Conservation (phyloP, 2,113 vertebrate species). For the Eurystomus gularis region DNA sequence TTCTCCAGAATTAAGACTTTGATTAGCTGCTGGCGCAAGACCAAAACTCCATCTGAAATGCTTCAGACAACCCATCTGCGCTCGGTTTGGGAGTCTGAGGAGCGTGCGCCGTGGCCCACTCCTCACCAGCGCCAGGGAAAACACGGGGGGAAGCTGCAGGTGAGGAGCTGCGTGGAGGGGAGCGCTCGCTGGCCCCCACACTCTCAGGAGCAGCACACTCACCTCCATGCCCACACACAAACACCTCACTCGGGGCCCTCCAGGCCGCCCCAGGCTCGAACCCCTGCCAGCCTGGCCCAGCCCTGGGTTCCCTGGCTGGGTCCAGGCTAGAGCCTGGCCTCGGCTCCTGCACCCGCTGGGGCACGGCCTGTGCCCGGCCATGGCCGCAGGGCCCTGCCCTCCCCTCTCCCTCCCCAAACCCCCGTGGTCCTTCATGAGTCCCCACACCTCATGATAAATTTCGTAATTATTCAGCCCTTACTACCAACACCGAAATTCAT, state of each 20-base stretch:
- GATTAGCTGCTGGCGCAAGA: slow-evolving; percentile 53
- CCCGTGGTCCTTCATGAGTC: slow-evolving; percentile 85
- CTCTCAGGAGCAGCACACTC: not conserved
- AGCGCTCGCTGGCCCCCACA: not conserved
- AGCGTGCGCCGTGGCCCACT: not conserved
- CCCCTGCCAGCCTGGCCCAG: not conserved
- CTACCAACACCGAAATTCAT: slow-evolving; percentile 90
- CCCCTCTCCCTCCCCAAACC: slow-evolving; percentile 74
- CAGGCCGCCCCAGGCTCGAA: not conserved
- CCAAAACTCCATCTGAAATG: slow-evolving; percentile 50
- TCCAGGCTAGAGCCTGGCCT: not conserved
- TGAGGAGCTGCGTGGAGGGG: not conserved
- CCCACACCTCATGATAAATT: slow-evolving; percentile 89
- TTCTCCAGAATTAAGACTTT: slow-evolving; percentile 54
- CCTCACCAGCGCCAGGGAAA: not conserved
- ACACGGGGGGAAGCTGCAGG: no score
- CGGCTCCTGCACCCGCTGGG: rapidly evolving
- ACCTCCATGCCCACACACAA: not conserved
- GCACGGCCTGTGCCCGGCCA: not conserved
- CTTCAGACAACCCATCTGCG: slow-evolving; percentile 43
- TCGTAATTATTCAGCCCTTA: slow-evolving; percentile 92
- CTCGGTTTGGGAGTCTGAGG: not conserved
- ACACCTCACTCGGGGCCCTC: rapidly evolving
- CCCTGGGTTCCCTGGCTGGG: not conserved
- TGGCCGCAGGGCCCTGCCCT: no score